phyloP scores from a whole-genome alignment of 2,113 vertebrate species.

The Blennius ocellaris region DNA sequence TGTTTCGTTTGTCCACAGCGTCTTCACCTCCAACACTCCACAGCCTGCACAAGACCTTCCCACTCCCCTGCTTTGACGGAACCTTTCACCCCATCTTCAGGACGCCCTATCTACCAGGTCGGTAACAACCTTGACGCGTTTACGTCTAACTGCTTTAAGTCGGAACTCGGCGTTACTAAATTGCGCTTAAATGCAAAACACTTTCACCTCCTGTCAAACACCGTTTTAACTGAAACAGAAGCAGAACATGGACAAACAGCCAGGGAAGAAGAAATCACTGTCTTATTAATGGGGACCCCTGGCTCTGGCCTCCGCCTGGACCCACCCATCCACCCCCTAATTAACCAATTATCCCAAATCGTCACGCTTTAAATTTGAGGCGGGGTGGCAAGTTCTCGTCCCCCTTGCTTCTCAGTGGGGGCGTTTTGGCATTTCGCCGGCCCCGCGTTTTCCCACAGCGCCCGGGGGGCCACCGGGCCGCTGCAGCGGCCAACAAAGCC shows the following conservation, averaged over 20 bases:
- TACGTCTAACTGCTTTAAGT: neutral
- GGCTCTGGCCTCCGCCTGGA: constrained; percentile 79
- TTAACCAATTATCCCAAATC: constrained; percentile 94
- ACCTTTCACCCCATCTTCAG: constrained; percentile 94
- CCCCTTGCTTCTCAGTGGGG: constrained; percentile 79
- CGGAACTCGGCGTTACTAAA: constrained; percentile 31
- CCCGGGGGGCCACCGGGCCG: constrained; percentile 81
- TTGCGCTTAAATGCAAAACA: constrained; percentile 60
- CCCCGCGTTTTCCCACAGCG: constrained; percentile 88
- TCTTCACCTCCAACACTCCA: constrained; percentile 82
- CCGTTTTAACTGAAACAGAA: constrained; percentile 14
- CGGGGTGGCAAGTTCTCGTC: constrained; percentile 76
- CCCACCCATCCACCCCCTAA: constrained; percentile 86
- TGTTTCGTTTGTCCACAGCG: constrained; percentile 80
- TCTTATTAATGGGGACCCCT: constrained; percentile 89
- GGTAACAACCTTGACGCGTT: constrained; percentile 41
- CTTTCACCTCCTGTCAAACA: constrained; percentile 28
- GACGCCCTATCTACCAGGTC: constrained; percentile 96
- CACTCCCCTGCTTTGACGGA: constrained; percentile 93
- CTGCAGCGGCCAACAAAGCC: constrained; percentile 83
- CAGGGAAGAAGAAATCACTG: constrained; percentile 88
- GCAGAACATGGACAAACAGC: constrained; percentile 48
- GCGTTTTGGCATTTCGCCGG: constrained; percentile 84
- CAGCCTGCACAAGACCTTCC: constrained; percentile 89
- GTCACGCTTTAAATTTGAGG: constrained; percentile 90